phyloP scores from a whole-genome alignment of 1,140 invertebrate species.

The Druon quercuslanigerum region DNA sequence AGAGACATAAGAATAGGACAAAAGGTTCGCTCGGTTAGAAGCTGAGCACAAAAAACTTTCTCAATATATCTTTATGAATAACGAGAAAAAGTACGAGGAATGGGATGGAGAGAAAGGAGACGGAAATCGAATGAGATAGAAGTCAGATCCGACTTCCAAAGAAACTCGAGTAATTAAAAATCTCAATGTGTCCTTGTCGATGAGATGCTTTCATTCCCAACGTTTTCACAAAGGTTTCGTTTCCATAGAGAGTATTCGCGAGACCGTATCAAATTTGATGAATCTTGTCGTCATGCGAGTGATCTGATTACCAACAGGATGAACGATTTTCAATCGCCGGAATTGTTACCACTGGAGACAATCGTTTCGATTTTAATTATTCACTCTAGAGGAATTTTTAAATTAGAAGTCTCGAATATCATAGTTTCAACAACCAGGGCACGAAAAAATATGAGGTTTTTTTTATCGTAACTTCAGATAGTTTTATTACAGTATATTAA shows the following conservation, averaged over 20 bases:
- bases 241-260: constrained; percentile 50
- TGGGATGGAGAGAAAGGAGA: constrained; percentile 39
- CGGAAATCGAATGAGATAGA: constrained; percentile 52
- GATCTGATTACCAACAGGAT: constrained; percentile 45
- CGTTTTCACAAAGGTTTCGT: constrained; percentile 48
- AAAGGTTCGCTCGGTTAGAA: constrained; percentile 48
- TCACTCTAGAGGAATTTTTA: neutral
- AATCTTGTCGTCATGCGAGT: constrained; percentile 55
- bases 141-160: constrained; percentile 32
- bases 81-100: constrained; percentile 43
- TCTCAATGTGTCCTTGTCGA: constrained; percentile 50
- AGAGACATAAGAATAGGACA: constrained; percentile 48
- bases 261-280: constrained; percentile 65
- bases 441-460: too few relatives aligned
- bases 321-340: constrained; percentile 45
- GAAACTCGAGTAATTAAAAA: constrained; percentile 59
- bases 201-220: constrained; percentile 47
- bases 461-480: too few relatives aligned
- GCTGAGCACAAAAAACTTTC: constrained; percentile 55
- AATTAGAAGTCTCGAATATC: neutral
- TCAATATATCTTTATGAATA: constrained; percentile 56
- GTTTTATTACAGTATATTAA: too few relatives aligned
- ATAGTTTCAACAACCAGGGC: too few relatives aligned
- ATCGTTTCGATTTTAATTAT: neutral
- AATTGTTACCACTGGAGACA: neutral